phyloP scores from a whole-genome alignment of 2,797 vertebrate species.

The Sus cebifrons region DNA sequence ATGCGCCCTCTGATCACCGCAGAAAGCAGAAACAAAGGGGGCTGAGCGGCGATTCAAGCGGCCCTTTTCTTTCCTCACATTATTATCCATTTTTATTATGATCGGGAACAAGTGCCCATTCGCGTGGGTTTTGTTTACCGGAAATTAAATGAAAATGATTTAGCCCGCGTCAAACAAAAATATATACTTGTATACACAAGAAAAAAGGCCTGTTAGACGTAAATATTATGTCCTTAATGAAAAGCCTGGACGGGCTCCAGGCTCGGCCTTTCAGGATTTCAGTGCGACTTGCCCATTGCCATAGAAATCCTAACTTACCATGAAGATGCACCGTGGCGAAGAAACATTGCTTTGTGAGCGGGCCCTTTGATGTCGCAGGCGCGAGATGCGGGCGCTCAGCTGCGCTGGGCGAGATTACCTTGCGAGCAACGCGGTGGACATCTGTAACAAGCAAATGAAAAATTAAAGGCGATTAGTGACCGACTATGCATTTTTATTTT shows the following conservation, averaged over 20 bases:
- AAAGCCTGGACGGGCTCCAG: slow-evolving; percentile 95
- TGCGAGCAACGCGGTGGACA: slow-evolving; percentile 93
- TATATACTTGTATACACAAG: slow-evolving; percentile 94
- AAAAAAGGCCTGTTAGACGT: slow-evolving; percentile 95
- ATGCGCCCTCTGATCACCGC: slow-evolving; percentile 93
- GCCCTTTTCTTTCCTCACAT: slow-evolving; percentile 91
- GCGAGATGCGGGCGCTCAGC: slow-evolving; percentile 96
- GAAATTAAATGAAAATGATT: slow-evolving; percentile 93
- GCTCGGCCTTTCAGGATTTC: slow-evolving; percentile 97
- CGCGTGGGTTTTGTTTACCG: slow-evolving; percentile 93
- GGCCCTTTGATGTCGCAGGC: slow-evolving; percentile 98
- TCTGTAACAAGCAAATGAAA: slow-evolving; percentile 95
- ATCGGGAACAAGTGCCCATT: slow-evolving; percentile 93
- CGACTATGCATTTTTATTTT: slow-evolving; percentile 88
- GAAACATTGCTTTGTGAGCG: slow-evolving; percentile 98
- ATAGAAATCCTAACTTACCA: slow-evolving; percentile 99
- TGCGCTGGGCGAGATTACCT: slow-evolving; percentile 95
- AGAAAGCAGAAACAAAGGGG: slow-evolving; percentile 93
- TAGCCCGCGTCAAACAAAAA: slow-evolving; percentile 92
- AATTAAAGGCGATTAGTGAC: slow-evolving; percentile 93
- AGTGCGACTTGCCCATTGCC: slow-evolving; percentile 99
- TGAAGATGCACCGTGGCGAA: slow-evolving; percentile 99
- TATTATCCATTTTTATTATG: slow-evolving; percentile 93
- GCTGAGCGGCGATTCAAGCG: slow-evolving; percentile 92
- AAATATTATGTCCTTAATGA: slow-evolving; percentile 98